A percentile compares a stretch with the other conserved stretches of the same genome.
phyloP scores from a whole-genome alignment of 2,888 invertebrate species.

The Caenorhabditis doughertyi region DNA sequence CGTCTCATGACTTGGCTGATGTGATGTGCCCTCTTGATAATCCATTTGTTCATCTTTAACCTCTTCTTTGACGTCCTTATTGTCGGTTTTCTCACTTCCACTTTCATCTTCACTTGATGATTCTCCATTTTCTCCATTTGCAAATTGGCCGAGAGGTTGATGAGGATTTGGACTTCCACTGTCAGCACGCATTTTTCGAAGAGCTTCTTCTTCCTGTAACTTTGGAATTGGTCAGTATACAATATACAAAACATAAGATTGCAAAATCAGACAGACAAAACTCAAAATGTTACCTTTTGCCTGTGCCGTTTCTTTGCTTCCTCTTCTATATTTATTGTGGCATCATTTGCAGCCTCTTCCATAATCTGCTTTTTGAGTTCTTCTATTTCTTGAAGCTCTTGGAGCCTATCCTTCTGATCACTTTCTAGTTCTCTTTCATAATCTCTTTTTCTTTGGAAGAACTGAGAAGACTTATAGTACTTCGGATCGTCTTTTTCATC shows the following conservation, averaged over 20 bases:
- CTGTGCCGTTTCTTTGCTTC: slow-evolving; percentile 73
- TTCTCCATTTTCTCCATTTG: slow-evolving; percentile 38
- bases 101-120: slow-evolving; percentile 55
- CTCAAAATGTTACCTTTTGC: slow-evolving; percentile 19
- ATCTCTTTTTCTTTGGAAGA: slow-evolving; percentile 86
- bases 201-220: slow-evolving; percentile 74
- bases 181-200: slow-evolving; percentile 71
- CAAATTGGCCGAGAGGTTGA: slow-evolving; percentile 73
- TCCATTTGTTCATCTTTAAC: slow-evolving; percentile 19
- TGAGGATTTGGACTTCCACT: slow-evolving; percentile 78
- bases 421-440: slow-evolving; percentile 94
- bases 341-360: slow-evolving; percentile 62
- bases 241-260: neutral
- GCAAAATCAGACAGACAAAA: neutral
- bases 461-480: slow-evolving; percentile 89
- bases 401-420: slow-evolving; percentile 86
- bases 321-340: slow-evolving; percentile 74
- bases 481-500: slow-evolving; percentile 97
- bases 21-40: neutral
- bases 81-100: slow-evolving; percentile 41
- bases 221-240: neutral
- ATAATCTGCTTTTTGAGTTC: slow-evolving; percentile 86
- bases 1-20: neutral
- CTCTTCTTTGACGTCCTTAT: slow-evolving; percentile 2
- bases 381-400: slow-evolving; percentile 86